Conservation (phyloP, 2,888 invertebrate species). For the Phengaris arion region DNA sequence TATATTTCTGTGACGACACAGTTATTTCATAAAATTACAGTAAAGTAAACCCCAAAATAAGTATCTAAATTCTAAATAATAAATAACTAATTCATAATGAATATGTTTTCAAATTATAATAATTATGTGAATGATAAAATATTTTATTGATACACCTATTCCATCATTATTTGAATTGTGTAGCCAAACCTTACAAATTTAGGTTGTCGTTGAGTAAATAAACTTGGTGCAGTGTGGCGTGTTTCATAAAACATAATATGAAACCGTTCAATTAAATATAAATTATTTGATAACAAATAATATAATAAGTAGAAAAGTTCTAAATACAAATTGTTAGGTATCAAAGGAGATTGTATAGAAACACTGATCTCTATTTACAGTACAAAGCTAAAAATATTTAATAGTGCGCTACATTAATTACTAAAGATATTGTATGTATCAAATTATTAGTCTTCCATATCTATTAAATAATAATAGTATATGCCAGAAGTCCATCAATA, state of each 20-base stretch:
- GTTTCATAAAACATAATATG: neutral
- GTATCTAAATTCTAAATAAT: neutral
- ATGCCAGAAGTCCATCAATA: neutral
- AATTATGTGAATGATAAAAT: neutral
- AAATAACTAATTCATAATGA: neutral
- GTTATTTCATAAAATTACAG: neutral
- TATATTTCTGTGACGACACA: constrained; percentile 4
- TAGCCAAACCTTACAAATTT: neutral
- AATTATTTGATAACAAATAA: constrained; percentile 37
- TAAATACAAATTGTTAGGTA: constrained; percentile 62
- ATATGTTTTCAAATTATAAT: neutral
- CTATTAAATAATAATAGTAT: constrained; percentile 18
- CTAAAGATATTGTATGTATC: constrained; percentile 38
- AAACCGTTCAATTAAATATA: neutral
- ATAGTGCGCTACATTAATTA: constrained; percentile 55
- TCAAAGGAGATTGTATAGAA: constrained; percentile 69
- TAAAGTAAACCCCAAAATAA: neutral
- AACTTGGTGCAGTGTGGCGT: neutral
- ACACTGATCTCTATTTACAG: constrained; percentile 73
- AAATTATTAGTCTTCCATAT: constrained; percentile 12
- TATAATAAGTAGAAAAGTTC: constrained; percentile 60
- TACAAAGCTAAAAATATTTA: constrained; percentile 63
- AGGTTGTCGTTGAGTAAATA: neutral
- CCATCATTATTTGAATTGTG: neutral
- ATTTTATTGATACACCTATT: neutral